These are phyloP conservation scores for Pomatorhinus ruficollis DNA, from an alignment of 2,113 vertebrate genomes.

Conservation along the genomic window DNA sequence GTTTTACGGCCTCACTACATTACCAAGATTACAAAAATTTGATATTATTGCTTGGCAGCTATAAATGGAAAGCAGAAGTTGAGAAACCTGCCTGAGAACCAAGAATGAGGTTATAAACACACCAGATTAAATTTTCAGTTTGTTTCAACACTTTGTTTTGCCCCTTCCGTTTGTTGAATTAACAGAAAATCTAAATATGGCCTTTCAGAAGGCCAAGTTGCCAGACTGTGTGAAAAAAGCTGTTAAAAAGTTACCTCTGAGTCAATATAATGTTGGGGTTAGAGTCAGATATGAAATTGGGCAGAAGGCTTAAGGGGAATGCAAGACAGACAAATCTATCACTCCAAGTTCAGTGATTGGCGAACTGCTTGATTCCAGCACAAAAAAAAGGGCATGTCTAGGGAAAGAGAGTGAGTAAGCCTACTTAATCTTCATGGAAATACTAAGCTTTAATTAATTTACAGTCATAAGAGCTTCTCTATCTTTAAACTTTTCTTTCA, in stretches of 20 bases:
- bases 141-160: not conserved
- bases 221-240: not conserved
- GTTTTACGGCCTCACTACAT: not conserved
- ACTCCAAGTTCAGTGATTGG: not conserved
- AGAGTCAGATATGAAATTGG: not conserved
- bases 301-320: not conserved
- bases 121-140: not conserved
- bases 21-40: not conserved
- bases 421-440: not conserved
- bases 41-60: not conserved
- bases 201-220: not conserved
- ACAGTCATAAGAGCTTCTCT: not conserved
- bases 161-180: not conserved
- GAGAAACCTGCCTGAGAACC: not conserved
- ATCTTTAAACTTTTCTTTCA: not conserved
- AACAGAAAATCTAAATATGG: not conserved
- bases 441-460: not conserved
- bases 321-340: not conserved
- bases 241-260: not conserved
- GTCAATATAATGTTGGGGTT: not conserved
- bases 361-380: not conserved
- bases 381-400: not conserved
- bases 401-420: not conserved
- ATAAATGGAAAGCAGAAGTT: constrained; percentile 36
- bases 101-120: not conserved